These are phyloP conservation scores for Echeneis naucrates DNA, from an alignment of 2,797 vertebrate species.

Conservation along the genomic window DNA sequence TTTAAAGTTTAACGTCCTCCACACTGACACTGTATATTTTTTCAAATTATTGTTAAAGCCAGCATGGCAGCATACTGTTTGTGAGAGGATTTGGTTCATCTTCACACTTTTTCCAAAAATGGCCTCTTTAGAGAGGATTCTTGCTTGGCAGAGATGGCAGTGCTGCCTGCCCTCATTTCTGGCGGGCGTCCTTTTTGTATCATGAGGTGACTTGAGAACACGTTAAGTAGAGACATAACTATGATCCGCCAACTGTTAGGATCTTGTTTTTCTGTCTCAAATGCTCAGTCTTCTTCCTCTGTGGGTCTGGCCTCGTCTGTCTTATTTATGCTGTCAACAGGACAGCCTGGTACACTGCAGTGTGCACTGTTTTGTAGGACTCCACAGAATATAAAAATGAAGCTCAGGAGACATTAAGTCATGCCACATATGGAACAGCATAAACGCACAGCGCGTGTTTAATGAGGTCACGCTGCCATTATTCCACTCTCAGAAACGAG, in stretches of 20 bases:
- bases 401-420: slow-evolving; percentile 48
- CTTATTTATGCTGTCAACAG: slow-evolving; percentile 63
- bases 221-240: slow-evolving; percentile 48
- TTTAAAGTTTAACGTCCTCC: slow-evolving; percentile 4
- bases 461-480: slow-evolving; percentile 65
- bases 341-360: slow-evolving; percentile 56
- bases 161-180: slow-evolving; percentile 54
- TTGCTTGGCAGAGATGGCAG: slow-evolving; percentile 48
- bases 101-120: slow-evolving; percentile 39
- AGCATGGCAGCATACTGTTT: neutral
- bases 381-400: slow-evolving; percentile 59
- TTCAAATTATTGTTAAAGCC: slow-evolving; percentile 13
- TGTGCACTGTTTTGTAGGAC: slow-evolving; percentile 65
- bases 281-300: slow-evolving; percentile 13
- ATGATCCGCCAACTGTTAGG: slow-evolving; percentile 52
- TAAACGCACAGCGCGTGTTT: slow-evolving; percentile 24
- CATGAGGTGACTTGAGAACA: slow-evolving; percentile 39
- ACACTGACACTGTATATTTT: slow-evolving; percentile 2
- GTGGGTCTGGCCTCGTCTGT: slow-evolving; percentile 48
- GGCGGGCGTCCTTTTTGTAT: slow-evolving; percentile 34
- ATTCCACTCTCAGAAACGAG: slow-evolving; percentile 33
- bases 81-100: slow-evolving; percentile 44
- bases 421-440: slow-evolving; percentile 35
- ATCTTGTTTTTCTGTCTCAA: slow-evolving; percentile 32
- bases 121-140: slow-evolving; percentile 55